Conservation (phyloP, 2,888 invertebrate species). For the Dendrolimus pini region DNA sequence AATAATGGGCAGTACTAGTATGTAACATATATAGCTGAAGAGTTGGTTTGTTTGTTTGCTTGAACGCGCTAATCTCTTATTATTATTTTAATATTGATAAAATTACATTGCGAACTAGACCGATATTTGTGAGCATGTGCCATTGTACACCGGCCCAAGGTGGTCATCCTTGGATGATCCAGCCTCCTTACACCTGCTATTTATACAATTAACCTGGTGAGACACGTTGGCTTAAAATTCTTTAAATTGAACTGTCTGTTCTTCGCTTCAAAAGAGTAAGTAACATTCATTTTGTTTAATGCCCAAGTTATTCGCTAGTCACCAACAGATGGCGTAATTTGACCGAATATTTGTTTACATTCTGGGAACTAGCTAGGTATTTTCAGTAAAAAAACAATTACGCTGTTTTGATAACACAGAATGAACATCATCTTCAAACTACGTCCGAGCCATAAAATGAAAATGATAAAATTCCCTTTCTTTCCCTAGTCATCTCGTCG, state of each 20-base stretch:
- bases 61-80: too few species aligned
- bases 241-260: slow-evolving; percentile 37
- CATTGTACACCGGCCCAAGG: slow-evolving; percentile 46
- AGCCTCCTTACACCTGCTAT: slow-evolving; percentile 59
- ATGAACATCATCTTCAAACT: too few species aligned
- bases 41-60: too few species aligned
- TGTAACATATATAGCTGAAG: too few species aligned
- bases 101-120: slow-evolving; percentile 9
- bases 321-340: slow-evolving; percentile 56
- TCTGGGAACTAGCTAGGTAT: background rate
- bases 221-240: slow-evolving; percentile 58
- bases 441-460: too few species aligned
- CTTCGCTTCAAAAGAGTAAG: slow-evolving; percentile 14
- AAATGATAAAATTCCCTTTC: too few species aligned
- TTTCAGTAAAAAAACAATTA: too few species aligned
- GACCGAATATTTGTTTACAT: slow-evolving; percentile 10
- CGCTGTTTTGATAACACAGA: too few species aligned
- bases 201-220: slow-evolving; percentile 60
- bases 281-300: slow-evolving; percentile 8
- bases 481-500: slow-evolving; percentile 35
- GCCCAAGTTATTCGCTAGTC: slow-evolving; percentile 36
- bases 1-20: too few species aligned
- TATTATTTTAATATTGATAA: background rate
- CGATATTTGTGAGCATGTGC: slow-evolving; percentile 50
- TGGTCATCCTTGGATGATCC: slow-evolving; percentile 63